These are phyloP conservation scores for Lordiphosa mommai DNA, from an alignment of 1,140 invertebrate species.

Conservation along the genomic window DNA sequence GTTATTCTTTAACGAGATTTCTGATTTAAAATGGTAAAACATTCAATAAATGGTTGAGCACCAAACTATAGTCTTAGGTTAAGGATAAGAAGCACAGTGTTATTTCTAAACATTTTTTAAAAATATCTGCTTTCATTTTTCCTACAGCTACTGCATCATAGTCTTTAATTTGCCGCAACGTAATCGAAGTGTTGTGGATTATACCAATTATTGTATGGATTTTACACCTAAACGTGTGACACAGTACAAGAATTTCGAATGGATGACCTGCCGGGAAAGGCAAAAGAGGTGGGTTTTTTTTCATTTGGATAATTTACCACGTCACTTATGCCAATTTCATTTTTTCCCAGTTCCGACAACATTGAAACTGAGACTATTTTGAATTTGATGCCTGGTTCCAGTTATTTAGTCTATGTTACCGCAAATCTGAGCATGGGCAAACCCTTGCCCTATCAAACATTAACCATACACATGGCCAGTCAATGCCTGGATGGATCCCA, in stretches of 20 bases:
- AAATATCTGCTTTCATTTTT: neutral
- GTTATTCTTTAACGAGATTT: too few species aligned
- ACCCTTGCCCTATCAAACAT: constrained; percentile 67
- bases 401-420: constrained; percentile 73
- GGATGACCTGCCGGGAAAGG: constrained; percentile 60
- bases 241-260: constrained; percentile 65
- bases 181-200: constrained; percentile 65
- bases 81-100: too few species aligned
- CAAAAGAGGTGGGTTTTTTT: constrained; percentile 42
- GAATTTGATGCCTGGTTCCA: constrained; percentile 64
- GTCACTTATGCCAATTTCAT: neutral
- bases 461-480: constrained; percentile 61
- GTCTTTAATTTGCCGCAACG: constrained; percentile 74
- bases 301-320: neutral
- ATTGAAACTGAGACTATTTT: constrained; percentile 70
- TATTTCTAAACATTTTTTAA: neutral
- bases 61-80: too few species aligned
- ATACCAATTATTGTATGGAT: constrained; percentile 77
- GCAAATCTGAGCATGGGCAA: constrained; percentile 69
- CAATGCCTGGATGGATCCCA: constrained; percentile 62
- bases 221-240: constrained; percentile 58
- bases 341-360: constrained; percentile 31
- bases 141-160: constrained; percentile 70
- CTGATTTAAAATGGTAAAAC: too few species aligned
- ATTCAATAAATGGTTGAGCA: too few species aligned